These are phyloP conservation scores for Geococcyx californianus DNA, from an alignment of 2,113 vertebrate species.

Conservation along the genomic window DNA sequence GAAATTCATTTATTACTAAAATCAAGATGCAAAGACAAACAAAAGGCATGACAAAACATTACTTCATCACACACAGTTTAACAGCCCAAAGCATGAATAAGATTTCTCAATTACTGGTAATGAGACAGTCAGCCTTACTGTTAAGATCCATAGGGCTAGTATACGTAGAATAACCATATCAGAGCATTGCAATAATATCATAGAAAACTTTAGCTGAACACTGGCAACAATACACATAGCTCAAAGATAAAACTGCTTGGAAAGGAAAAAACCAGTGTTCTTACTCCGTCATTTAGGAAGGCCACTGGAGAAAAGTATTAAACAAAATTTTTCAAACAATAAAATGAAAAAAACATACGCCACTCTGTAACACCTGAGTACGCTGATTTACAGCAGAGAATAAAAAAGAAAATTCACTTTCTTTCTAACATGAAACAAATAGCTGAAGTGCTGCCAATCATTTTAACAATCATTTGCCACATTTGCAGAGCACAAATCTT, in stretches of 20 bases:
- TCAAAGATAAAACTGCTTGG: not conserved
- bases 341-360: not conserved
- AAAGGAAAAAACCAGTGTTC: not conserved
- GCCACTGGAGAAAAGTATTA: not conserved
- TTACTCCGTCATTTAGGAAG: not conserved
- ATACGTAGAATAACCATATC: not conserved
- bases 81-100: not conserved
- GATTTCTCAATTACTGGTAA: not conserved
- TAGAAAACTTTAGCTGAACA: not conserved
- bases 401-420: not conserved
- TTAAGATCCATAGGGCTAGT: not conserved
- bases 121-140: not conserved
- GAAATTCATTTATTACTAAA: not conserved
- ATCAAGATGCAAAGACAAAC: not conserved
- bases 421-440: not conserved
- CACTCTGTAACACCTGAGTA: not conserved
- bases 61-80: not conserved
- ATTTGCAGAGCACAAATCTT: not conserved
- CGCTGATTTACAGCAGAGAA: not conserved
- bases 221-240: not conserved
- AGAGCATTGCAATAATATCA: not conserved
- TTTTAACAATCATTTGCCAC: not conserved
- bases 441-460: not conserved
- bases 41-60: not conserved
- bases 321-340: not conserved